Evolutionary conservation across 2,797 vertebrate genomes (phyloP).

Genomic region (Falco novaeseelandiae): DNA sequence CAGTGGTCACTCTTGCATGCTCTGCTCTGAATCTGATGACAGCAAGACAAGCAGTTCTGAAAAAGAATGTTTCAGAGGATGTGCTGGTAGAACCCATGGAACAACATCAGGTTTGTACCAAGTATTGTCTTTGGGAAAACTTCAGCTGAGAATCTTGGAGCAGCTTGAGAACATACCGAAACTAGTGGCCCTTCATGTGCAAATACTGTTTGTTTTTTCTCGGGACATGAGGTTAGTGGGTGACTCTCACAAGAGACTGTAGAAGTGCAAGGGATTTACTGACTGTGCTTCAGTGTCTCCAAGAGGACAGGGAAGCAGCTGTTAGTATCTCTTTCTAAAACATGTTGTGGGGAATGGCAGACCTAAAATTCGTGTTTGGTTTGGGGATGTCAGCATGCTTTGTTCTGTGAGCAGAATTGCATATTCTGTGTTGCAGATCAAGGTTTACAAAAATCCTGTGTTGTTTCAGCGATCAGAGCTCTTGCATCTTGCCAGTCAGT

Average conservation of each 20-base stretch:
- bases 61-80: not conserved
- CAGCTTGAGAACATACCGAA: not conserved
- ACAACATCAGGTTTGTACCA: rapidly evolving
- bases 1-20: not conserved
- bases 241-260: not conserved
- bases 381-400: not conserved
- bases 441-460: not conserved
- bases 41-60: not conserved
- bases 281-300: not conserved
- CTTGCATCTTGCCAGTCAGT: rapidly evolving
- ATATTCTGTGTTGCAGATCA: not conserved
- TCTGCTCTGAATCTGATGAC: rapidly evolving
- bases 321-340: not conserved
- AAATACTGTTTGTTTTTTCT: not conserved
- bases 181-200: rapidly evolving
- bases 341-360: not conserved
- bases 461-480: rapidly evolving
- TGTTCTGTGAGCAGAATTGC: not conserved
- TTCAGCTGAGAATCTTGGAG: not conserved
- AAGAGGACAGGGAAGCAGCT: not conserved
- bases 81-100: not conserved
- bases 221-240: not conserved
- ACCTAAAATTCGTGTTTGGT: not conserved
- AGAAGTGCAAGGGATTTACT: not conserved
- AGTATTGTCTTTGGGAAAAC: not conserved